Evolutionary conservation across 2,113 vertebrate genomes (phyloP).

Genomic region (Smithornis capensis): DNA sequence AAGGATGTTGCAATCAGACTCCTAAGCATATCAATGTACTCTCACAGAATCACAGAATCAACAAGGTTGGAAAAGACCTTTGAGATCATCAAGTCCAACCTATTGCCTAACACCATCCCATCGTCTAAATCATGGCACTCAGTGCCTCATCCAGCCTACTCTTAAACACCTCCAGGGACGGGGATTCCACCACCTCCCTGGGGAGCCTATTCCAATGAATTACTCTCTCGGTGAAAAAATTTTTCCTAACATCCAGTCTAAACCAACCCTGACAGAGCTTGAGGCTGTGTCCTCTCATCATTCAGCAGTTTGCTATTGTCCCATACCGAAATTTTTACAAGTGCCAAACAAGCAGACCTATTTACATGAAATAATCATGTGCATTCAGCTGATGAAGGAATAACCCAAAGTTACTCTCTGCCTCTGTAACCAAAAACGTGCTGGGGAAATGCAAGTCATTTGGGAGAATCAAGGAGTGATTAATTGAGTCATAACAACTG

Average conservation of each 20-base stretch:
- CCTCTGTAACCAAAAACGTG: not conserved
- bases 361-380: not conserved
- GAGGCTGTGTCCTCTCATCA: not conserved
- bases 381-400: not conserved
- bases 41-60: too few species aligned
- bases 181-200: too few species aligned
- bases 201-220: too few species aligned
- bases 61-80: too few species aligned
- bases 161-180: too few species aligned
- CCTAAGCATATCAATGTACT: not conserved
- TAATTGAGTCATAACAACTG: slow-evolving; percentile 18
- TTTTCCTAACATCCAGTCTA: too few species aligned
- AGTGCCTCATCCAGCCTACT: too few species aligned
- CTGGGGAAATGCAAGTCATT: slow-evolving; percentile 6
- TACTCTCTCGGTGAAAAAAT: too few species aligned
- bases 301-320: not conserved
- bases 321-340: not conserved
- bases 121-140: too few species aligned
- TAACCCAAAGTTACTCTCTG: not conserved
- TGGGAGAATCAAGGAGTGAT: slow-evolving; percentile 19
- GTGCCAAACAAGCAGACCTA: not conserved
- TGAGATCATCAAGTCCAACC: too few species aligned
- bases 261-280: too few species aligned
- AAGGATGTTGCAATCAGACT: not conserved
- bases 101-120: too few species aligned